Evolutionary conservation across 2,797 vertebrate genomes (phyloP).

Genomic region (Crenuchus spilurus): DNA sequence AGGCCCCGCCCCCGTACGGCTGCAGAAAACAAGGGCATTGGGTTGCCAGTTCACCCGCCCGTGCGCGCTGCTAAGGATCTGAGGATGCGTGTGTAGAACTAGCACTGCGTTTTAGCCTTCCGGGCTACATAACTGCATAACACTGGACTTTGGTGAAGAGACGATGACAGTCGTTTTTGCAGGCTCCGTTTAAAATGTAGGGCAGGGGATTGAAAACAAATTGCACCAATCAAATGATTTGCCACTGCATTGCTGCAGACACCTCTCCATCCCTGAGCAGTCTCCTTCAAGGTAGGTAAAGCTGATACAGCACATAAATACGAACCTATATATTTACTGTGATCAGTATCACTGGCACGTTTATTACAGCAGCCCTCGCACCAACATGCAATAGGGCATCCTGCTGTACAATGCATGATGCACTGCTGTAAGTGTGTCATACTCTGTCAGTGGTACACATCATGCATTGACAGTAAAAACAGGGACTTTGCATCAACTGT

Average conservation of each 20-base stretch:
- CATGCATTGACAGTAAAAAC: neutral
- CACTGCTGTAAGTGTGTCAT: neutral
- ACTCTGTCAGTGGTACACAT: neutral
- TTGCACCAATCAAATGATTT: constrained; percentile 3
- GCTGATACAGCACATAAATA: neutral
- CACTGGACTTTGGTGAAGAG: neutral
- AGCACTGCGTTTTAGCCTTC: neutral
- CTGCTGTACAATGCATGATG: neutral
- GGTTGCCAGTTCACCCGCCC: constrained; percentile 35
- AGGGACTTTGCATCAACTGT: neutral
- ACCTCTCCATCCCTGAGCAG: constrained; percentile 7
- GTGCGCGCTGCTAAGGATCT: constrained; percentile 35
- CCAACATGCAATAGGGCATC: neutral
- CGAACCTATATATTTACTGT: constrained; percentile 20
- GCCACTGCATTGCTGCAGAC: constrained; percentile 25
- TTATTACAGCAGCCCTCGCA: neutral
- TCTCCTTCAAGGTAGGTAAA: constrained; percentile 22
- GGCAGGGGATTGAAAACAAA: neutral
- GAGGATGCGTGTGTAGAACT: neutral
- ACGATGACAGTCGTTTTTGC: neutral
- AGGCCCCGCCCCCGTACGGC: constrained; percentile 29
- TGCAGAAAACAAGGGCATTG: constrained; percentile 59
- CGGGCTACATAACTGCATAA: neutral
- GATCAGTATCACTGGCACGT: constrained; percentile 22
- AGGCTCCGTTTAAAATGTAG: neutral